Evolutionary conservation across 1,140 invertebrate genomes (phyloP), one percentile per base, ranked within the genome.

Genomic region (Metaphire vulgaris): DNA sequence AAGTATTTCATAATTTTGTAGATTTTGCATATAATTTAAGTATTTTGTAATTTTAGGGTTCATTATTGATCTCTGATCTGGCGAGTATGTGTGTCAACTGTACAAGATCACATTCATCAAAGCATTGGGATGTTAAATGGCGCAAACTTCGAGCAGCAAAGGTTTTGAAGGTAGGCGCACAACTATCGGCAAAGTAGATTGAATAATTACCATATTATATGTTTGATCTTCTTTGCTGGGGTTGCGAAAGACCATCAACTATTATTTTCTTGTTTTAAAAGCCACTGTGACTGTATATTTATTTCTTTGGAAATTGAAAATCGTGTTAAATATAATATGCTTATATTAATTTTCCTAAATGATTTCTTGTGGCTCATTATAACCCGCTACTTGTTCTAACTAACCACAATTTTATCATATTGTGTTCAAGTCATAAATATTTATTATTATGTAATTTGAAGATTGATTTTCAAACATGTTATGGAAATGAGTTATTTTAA

Each of bases 91-190:
- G n/a, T n/a, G n/a, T n/a, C n/a, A n/a, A n/a, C n/a, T n/a, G n/a
- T n/a, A n/a, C n/a, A n/a, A n/a, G n/a, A n/a, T n/a, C n/a, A n/a
- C n/a, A n/a, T n/a, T n/a, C n/a, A n/a, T 56, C 41, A 56, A 86
- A 87, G 80, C 84, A 87, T 77, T 86, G 81, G 74, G 77, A 81
- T 75, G 80, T 80, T 6, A 83, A 84, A 77, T 83, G 77, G 74
- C 78, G 81, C 72, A 76, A 78, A 64, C 72, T 79, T n/a, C 79
- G 83, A 70, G 74, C 32, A 69, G 72, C 79, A 33, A 84, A 84
- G 78, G 72, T 82, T 74, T 28, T 81, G 28, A 81, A 80, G 81
- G 83, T 83, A 74, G 76, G 34, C n/a, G n/a, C n/a, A n/a, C n/a
- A n/a, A n/a, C n/a, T n/a, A n/a, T n/a, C n/a, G n/a, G n/a, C n/a